Evolutionary conservation across 2,888 invertebrate genomes (phyloP), one percentile per base, ranked within the genome.

Genomic region (Uropetala carovei): DNA sequence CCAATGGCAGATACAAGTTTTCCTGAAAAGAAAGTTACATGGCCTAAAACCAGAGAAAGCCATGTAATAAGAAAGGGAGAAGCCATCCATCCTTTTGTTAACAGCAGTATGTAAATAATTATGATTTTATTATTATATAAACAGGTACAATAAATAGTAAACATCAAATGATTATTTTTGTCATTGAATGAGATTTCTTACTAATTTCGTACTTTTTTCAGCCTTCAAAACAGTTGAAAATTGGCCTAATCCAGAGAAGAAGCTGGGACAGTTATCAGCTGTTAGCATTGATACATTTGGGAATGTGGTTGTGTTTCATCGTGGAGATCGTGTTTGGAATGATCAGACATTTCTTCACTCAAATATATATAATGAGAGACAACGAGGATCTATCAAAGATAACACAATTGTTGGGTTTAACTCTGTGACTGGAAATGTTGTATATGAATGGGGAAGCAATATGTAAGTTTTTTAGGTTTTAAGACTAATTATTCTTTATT

Each of bases 181-280:
- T 30, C 7, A 64, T 27, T 43, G 14, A 82, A 7, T 82, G 30
- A 43, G 9, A 5, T 14, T 82, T 59, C 30, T 43, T 60, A 14
- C 27, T 86, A 16, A 64, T 60, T 27, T 18, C 14, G 91, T 85
- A 59, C 92, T 92, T 83, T 92, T 93, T 93, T 92, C 93, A 96
- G 96, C 95, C 22, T 96, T 96, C 93, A 94, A 96, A 93, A 96
- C 96, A 94, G 96, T 96, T 83, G 94, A 94, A 30, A 94, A 95
- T 92, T 97, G 97, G 97, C 97, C 97, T 0, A 95, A 95, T 86
- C 94, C 95, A 4, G 30, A 75, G 0, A 94, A 96, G 3, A 95
- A 93, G n/a, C 93, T 97, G n/a, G 98, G 98, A 1, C 97, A 98
- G 94, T 97, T 98, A 1, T 97, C 97, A 0, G 98, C 98, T 8